Base-by-base conservation (phyloP, 2,888 invertebrate genomes). In the Cheilosia grossa region DNA sequence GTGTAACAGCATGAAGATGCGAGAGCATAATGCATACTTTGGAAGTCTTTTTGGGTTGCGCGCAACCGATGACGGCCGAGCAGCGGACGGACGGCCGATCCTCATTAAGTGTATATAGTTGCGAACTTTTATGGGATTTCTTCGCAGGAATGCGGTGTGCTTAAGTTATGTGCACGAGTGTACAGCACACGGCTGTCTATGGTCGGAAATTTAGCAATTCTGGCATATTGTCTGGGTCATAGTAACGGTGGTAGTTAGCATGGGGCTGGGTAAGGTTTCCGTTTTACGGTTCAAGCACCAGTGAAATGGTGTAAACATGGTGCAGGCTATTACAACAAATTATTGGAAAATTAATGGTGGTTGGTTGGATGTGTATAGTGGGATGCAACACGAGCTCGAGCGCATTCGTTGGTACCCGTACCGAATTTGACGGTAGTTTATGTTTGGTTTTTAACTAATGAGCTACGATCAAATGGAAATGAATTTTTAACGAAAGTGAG, bases 1-100 rank as follows among this genome's bases (percentile, higher is more conserved):
- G 85, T 85, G 81, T 85, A 85, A 85, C 85, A 85, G 77, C 75
- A 72, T 81, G 81, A 85, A 85, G 81, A 85, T 85, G 81, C 85
- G 85, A 77, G 44, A 74, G 85, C 85, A 85, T 85, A 85, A 75
- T 80, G 75, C 51, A 51, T 80, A 80, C 70, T 72, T 80, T 67
- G 61, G 63, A 54, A 72, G 54, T 54, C n/a, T 17, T 59, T 66
- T 56, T 79, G 49, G 53, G 63, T 56, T 63, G 54, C 63, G 58
- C 40, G 59, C 40, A 63, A 64, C 54, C 77, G 30, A 69, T 78
- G 61, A 54, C 33, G 56, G 56, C 40, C 30, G 10, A n/a, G 13
- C 13, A 24, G 59, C 54, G 66, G 49, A 72, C 63, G 58, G 63
- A 63, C 56, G 64, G 47, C 54, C 75, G 70, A 56, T 80, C 72